A percentile compares a stretch with the other conserved stretches of the same genome.
These are phyloP conservation scores for Synanthedon formicaeformis DNA, from an alignment of 2,888 invertebrate species.

Conservation along the genomic window DNA sequence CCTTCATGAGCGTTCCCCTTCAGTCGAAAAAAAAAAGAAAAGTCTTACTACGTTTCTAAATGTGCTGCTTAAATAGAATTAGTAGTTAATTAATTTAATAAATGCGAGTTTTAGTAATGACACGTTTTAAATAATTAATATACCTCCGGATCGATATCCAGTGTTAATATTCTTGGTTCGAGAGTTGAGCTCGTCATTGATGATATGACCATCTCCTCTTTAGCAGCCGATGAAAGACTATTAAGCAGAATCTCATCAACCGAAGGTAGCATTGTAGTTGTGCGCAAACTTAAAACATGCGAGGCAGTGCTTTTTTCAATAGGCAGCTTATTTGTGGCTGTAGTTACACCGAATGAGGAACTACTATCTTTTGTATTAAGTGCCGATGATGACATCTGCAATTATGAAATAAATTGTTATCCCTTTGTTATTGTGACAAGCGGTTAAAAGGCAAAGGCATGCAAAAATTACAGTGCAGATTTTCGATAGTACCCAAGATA, in stretches of 20 bases:
- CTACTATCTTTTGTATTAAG: conserved; percentile 64
- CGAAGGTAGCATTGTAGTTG: conserved; percentile 70
- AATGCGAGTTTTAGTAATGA: background rate
- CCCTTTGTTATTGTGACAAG: conserved; percentile 37
- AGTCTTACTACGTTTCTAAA: background rate
- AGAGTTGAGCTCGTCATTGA: conserved; percentile 63
- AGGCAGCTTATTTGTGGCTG: conserved; percentile 53
- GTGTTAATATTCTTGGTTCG: conserved; percentile 70
- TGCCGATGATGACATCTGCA: conserved; percentile 66
- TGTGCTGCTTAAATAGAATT: background rate
- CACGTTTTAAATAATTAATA: conserved; percentile 20
- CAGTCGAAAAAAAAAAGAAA: background rate
- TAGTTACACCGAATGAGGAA: conserved; percentile 59
- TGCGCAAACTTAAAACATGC: conserved; percentile 69
- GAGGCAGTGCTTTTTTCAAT: conserved; percentile 68
- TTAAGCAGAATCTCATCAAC: conserved; percentile 73
- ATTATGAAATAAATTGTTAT: conserved; percentile 64
- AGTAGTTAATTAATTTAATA: background rate
- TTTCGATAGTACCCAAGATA: conserved; percentile 12
- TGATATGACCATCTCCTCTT: conserved; percentile 70
- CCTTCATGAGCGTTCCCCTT: too few species aligned
- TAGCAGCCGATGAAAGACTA: conserved; percentile 72
- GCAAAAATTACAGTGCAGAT: conserved; percentile 35
- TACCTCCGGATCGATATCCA: conserved; percentile 75
- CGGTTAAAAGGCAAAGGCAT: conserved; percentile 40